These are phyloP conservation scores for Acronicta psi DNA, from an alignment of 2,888 invertebrate genomes.

Conservation along the genomic window DNA sequence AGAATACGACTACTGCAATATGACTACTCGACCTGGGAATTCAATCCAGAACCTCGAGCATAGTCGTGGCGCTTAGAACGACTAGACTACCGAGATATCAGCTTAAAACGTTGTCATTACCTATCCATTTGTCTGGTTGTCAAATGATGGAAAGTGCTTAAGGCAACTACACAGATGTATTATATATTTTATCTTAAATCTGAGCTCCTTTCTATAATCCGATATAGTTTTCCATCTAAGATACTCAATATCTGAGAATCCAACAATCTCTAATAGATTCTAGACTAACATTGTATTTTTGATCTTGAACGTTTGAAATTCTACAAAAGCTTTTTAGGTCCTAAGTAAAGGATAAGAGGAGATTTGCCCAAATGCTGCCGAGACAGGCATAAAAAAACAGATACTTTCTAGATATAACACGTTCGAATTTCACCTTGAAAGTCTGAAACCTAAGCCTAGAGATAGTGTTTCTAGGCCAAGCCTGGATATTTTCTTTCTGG, in stretches of 20 bases:
- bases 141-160: too few relatives aligned
- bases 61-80: too few relatives aligned
- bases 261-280: slow-evolving; percentile 33
- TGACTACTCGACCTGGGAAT: too few relatives aligned
- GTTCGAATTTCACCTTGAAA: slow-evolving; percentile 21
- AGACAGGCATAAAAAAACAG: slow-evolving; percentile 43
- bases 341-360: slow-evolving; percentile 48
- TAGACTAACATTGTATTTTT: slow-evolving; percentile 20
- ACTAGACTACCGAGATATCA: too few relatives aligned
- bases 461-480: background rate
- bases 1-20: too few relatives aligned
- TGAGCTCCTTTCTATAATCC: too few relatives aligned
- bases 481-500: background rate
- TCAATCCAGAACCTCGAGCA: too few relatives aligned
- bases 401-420: slow-evolving; percentile 7
- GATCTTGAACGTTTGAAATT: slow-evolving; percentile 33
- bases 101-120: too few relatives aligned
- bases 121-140: too few relatives aligned
- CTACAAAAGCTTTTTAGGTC: slow-evolving; percentile 46
- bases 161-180: too few relatives aligned
- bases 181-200: too few relatives aligned
- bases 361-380: slow-evolving; percentile 44
- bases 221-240: background rate
- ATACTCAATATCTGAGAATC: slow-evolving; percentile 33
- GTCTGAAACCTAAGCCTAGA: background rate